Percentiles rank a stretch among this genome's conserved stretches.
phyloP scores from a whole-genome alignment of 53 echinoderm and acorn worm genomes.

The Zoroaster sp. region DNA sequence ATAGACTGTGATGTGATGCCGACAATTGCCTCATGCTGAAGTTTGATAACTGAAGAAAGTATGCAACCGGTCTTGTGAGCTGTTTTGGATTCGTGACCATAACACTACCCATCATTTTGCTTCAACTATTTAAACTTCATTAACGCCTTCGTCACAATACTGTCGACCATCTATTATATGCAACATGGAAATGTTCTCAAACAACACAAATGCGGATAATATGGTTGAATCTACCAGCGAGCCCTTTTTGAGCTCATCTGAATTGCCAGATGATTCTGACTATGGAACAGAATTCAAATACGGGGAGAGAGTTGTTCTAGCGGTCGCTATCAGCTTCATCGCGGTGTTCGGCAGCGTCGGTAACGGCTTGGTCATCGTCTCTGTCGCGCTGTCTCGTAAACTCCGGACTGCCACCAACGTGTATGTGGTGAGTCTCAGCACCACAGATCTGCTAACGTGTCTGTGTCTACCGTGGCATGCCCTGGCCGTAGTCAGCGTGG shows the following conservation, averaged over 20 bases:
- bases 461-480: slow-evolving; percentile 83
- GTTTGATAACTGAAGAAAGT: no score
- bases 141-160: no score
- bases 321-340: slow-evolving; percentile 69
- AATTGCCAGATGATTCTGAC: background rate
- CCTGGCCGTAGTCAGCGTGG: slow-evolving; percentile 68
- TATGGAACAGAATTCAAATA: slow-evolving; percentile 13
- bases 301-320: slow-evolving; percentile 73
- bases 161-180: background rate
- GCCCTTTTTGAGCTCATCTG: no score
- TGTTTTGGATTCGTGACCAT: no score
- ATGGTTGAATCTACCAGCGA: no score
- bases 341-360: slow-evolving; percentile 77
- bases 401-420: slow-evolving; percentile 94
- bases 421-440: slow-evolving; percentile 91
- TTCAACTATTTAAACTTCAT: background rate
- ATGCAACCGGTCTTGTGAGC: no score
- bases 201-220: background rate
- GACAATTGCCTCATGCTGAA: no score
- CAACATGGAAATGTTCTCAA: background rate
- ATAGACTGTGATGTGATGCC: no score
- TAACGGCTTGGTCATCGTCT: slow-evolving; percentile 81
- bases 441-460: slow-evolving; percentile 82
- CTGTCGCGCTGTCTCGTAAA: slow-evolving; percentile 78
- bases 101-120: background rate